phyloP scores from a whole-genome alignment of 2,888 invertebrate genomes.

The Sepiola atlantica region DNA sequence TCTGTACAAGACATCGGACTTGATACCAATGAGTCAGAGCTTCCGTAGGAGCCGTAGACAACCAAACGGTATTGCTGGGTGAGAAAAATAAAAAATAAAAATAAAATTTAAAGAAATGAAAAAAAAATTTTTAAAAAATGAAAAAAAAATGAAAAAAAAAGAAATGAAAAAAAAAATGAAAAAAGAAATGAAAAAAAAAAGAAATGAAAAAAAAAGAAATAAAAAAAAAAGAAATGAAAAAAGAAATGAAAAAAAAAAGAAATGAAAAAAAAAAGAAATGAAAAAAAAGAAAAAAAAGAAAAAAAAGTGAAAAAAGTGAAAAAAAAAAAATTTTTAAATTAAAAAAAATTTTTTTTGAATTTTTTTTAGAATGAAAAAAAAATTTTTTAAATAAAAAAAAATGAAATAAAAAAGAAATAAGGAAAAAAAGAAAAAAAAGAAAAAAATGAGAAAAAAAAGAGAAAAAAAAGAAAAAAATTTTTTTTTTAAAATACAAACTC shows the following conservation, averaged over 20 bases:
- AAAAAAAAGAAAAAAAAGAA: too few relatives aligned
- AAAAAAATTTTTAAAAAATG: neutral
- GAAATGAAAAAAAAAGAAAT: too few relatives aligned
- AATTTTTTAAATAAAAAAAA: neutral
- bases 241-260: too few relatives aligned
- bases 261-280: too few relatives aligned
- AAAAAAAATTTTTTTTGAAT: too few relatives aligned
- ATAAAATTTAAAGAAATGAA: neutral
- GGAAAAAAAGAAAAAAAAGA: neutral
- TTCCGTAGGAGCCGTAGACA: conserved; percentile 97
- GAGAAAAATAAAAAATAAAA: neutral
- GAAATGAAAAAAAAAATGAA: too few relatives aligned
- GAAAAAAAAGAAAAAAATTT: too few relatives aligned
- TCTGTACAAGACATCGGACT: conserved; percentile 93
- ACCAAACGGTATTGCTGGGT: conserved; percentile 88
- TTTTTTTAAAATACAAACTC: neutral
- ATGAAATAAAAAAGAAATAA: neutral
- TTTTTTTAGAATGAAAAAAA: neutral
- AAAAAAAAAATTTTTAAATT: too few relatives aligned
- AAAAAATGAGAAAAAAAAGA: neutral
- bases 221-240: too few relatives aligned
- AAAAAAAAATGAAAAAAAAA: neutral
- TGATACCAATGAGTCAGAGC: conserved; percentile 99
- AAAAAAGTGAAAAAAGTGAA: too few relatives aligned
- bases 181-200: too few relatives aligned